These are phyloP conservation scores for Zonitis immaculata DNA, from an alignment of 2,888 invertebrate species.

Conservation along the genomic window DNA sequence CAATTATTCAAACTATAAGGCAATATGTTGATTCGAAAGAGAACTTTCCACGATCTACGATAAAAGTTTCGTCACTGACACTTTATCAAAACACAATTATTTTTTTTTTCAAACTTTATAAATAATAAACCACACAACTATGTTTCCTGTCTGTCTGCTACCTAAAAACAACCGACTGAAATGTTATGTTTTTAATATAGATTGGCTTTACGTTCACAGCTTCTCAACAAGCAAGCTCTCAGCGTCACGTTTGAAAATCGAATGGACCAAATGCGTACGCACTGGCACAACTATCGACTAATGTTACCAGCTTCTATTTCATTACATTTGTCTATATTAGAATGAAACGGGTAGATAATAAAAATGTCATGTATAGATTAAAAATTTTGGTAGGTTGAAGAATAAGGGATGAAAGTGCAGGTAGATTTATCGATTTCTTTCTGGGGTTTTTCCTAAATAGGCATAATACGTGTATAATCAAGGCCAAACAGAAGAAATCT, in stretches of 20 bases:
- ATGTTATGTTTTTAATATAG: conserved; percentile 6
- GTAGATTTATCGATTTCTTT: neutral
- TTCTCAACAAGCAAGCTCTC: conserved; percentile 1
- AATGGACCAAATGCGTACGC: conserved; percentile 15
- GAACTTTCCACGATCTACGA: neutral
- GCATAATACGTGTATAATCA: too few species aligned
- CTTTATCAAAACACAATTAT: conserved; percentile 2
- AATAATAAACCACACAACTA: conserved; percentile 9
- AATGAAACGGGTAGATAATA: neutral
- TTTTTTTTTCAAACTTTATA: too few species aligned
- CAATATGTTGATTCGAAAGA: too few species aligned
- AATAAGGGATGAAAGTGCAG: neutral
- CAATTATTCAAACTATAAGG: neutral
- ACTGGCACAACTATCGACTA: conserved; percentile 4
- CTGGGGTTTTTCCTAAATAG: too few species aligned
- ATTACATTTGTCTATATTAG: neutral
- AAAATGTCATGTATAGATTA: neutral
- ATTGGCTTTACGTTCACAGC: conserved; percentile 13
- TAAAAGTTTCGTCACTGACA: neutral
- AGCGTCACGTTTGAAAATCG: neutral
- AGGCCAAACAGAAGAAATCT: too few species aligned
- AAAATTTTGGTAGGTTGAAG: neutral
- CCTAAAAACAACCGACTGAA: conserved; percentile 10
- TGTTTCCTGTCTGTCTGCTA: conserved; percentile 9
- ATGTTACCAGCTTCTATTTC: neutral